phyloP scores from a whole-genome alignment of 2,888 invertebrate genomes.

The Hyposoter dolosus region DNA sequence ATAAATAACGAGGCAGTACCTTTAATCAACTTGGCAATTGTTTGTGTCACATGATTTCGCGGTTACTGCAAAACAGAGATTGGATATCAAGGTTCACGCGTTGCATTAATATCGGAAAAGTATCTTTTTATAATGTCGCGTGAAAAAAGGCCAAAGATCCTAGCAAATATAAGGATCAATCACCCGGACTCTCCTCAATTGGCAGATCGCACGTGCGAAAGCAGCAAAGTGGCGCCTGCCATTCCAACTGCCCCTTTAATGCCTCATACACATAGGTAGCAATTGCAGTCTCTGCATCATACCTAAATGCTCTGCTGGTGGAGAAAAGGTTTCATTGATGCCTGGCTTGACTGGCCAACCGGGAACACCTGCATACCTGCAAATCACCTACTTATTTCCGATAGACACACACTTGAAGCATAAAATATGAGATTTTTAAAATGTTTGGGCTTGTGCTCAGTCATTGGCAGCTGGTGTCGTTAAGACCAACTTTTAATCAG shows the following conservation, averaged over 20 bases:
- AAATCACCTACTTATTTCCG: neutral
- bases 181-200: constrained; percentile 33
- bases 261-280: neutral
- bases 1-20: neutral
- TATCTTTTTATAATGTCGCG: constrained; percentile 26
- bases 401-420: neutral
- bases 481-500: neutral
- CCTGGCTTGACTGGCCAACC: neutral
- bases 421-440: neutral
- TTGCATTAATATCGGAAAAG: neutral
- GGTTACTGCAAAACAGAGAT: neutral
- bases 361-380: neutral
- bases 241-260: neutral
- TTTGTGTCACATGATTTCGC: neutral
- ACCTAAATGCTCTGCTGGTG: neutral
- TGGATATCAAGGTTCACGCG: neutral
- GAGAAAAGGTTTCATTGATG: neutral
- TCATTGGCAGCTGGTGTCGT: neutral
- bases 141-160: constrained; percentile 37
- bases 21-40: constrained; percentile 3
- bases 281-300: neutral
- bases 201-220: neutral
- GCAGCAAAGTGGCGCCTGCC: constrained; percentile 4
- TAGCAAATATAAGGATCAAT: constrained; percentile 58
- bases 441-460: neutral